These are phyloP conservation scores for Ochotona curzoniae DNA, from an alignment of 2,113 vertebrate species.

Conservation along the genomic window DNA sequence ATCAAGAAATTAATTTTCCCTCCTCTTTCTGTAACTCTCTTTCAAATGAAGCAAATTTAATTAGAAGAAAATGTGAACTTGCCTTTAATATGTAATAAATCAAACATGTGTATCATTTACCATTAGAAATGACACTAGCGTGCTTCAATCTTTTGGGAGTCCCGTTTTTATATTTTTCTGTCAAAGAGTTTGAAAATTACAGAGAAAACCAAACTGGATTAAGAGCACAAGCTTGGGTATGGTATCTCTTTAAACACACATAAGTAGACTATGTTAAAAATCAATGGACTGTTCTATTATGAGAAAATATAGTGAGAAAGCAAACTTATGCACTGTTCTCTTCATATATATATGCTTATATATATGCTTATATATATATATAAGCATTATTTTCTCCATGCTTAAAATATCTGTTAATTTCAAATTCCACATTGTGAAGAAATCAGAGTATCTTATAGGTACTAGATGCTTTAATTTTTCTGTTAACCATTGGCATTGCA, in stretches of 20 bases:
- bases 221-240: neutral
- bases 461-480: neutral
- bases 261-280: neutral
- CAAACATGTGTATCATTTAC: neutral
- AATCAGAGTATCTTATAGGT: neutral
- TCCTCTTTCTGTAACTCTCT: no score
- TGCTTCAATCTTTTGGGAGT: neutral
- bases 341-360: neutral
- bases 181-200: neutral
- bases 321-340: neutral
- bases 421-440: neutral
- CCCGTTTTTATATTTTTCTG: neutral
- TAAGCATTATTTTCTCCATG: neutral
- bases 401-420: neutral
- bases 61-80: conserved; percentile 29
- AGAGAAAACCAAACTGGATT: neutral
- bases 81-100: neutral
- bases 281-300: neutral
- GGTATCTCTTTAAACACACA: neutral
- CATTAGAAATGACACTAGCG: neutral
- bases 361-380: no score
- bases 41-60: no score
- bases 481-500: no score
- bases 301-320: neutral
- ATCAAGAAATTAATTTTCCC: neutral